These are phyloP conservation scores for Atractosteus spatula DNA, from an alignment of 2,113 vertebrate genomes.

Conservation along the genomic window DNA sequence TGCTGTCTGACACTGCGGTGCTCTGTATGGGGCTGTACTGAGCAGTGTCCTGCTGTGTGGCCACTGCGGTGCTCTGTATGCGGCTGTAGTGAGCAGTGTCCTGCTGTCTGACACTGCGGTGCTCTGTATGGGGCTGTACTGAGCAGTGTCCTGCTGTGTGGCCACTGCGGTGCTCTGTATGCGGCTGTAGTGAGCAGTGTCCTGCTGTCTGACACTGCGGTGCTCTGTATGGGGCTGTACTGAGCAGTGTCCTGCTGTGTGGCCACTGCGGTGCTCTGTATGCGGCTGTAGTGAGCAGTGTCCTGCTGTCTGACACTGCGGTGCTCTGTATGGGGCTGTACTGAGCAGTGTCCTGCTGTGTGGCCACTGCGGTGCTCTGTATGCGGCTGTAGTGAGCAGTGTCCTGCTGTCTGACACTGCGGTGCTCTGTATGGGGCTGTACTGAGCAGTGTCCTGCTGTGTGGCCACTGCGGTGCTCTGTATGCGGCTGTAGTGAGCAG, in stretches of 20 bases:
- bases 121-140: constrained; percentile 1
- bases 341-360: constrained; percentile 10
- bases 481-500: too few relatives aligned
- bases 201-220: constrained; percentile 17
- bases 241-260: constrained; percentile 12
- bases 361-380: too few relatives aligned
- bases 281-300: too few relatives aligned
- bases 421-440: constrained; percentile 10
- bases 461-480: too few relatives aligned
- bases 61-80: too few relatives aligned
- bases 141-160: constrained; percentile 13
- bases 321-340: constrained; percentile 7
- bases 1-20: constrained; percentile 19
- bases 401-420: constrained; percentile 12
- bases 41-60: constrained; percentile 16
- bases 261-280: too few relatives aligned
- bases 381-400: too few relatives aligned
- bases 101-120: constrained; percentile 19
- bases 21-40: background rate
- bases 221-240: constrained; percentile 5
- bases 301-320: constrained; percentile 15
- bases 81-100: too few relatives aligned
- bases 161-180: too few relatives aligned
- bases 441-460: constrained; percentile 10
- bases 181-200: too few relatives aligned